phyloP scores from a whole-genome alignment of 1,140 invertebrate species.

The Venustaconcha ellipsiformis region DNA sequence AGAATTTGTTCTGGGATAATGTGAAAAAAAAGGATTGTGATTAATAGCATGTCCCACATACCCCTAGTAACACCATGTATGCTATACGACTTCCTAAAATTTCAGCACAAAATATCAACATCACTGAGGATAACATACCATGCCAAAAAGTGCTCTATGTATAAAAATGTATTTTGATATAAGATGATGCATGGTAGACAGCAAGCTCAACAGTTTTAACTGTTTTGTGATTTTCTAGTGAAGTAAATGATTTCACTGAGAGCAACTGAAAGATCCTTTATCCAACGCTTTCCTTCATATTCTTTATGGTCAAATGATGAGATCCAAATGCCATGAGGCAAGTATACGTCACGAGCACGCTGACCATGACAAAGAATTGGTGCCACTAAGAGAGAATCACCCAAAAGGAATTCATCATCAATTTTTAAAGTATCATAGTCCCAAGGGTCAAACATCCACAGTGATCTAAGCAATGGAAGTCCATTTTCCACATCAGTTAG shows the following conservation, averaged over 20 bases:
- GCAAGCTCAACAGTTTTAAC: too few relatives aligned
- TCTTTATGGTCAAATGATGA: constrained; percentile 2
- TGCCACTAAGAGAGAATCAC: constrained; percentile 83
- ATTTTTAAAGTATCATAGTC: constrained; percentile 82
- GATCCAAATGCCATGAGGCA: constrained; percentile 36
- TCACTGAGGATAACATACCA: too few relatives aligned
- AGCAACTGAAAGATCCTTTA: constrained; percentile 15
- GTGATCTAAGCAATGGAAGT: constrained; percentile 76
- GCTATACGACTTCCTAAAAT: too few relatives aligned
- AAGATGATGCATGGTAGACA: too few relatives aligned
- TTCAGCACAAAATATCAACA: too few relatives aligned
- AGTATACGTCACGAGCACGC: constrained; percentile 78
- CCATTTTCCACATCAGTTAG: constrained; percentile 78
- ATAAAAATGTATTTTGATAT: too few relatives aligned
- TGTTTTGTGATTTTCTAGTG: too few relatives aligned
- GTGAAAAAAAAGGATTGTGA: too few relatives aligned
- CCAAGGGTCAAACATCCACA: constrained; percentile 90
- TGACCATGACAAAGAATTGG: constrained; percentile 80
- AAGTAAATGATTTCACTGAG: constrained; percentile 8
- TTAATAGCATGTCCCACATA: too few relatives aligned
- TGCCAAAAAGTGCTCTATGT: too few relatives aligned
- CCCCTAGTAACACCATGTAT: too few relatives aligned
- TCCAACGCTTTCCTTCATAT: constrained; percentile 13
- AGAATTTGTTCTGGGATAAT: too few relatives aligned
- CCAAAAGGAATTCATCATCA: constrained; percentile 85